Evolutionary conservation across 2,113 vertebrate genomes (phyloP).

Genomic region (Sceloporus undulatus): DNA sequence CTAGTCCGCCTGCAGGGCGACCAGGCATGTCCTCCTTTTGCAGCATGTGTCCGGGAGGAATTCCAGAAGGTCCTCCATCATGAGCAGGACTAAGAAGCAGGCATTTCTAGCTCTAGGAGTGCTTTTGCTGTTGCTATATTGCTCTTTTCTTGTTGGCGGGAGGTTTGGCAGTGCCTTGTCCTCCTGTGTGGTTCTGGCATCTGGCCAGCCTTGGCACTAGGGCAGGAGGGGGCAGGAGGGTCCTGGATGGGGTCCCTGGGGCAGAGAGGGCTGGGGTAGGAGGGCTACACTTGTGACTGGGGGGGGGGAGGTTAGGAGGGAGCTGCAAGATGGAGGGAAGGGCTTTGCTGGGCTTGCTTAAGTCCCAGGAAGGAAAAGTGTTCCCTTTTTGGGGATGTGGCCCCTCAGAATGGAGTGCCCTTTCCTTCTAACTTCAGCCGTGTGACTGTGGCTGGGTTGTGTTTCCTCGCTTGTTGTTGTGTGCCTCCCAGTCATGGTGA

Average conservation of each 20-base stretch:
- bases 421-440: background rate
- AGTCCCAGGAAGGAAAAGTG: background rate
- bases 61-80: background rate
- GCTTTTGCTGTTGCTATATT: too few species aligned
- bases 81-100: too few species aligned
- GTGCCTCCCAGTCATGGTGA: too few species aligned
- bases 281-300: background rate
- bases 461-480: background rate
- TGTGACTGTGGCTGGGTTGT: background rate
- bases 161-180: too few species aligned
- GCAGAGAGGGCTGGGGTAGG: too few species aligned
- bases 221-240: background rate
- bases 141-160: too few species aligned
- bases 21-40: too few species aligned
- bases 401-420: background rate
- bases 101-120: too few species aligned
- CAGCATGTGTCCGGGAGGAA: too few species aligned
- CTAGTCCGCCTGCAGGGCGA: too few species aligned
- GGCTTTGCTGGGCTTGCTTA: background rate
- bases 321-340: background rate
- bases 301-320: too few species aligned
- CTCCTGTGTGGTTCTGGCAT: too few species aligned
- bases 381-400: background rate
- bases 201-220: background rate
- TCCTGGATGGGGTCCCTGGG: background rate